These are phyloP conservation scores for Silurus glanis DNA, from an alignment of 2,113 vertebrate genomes.

Conservation along the genomic window DNA sequence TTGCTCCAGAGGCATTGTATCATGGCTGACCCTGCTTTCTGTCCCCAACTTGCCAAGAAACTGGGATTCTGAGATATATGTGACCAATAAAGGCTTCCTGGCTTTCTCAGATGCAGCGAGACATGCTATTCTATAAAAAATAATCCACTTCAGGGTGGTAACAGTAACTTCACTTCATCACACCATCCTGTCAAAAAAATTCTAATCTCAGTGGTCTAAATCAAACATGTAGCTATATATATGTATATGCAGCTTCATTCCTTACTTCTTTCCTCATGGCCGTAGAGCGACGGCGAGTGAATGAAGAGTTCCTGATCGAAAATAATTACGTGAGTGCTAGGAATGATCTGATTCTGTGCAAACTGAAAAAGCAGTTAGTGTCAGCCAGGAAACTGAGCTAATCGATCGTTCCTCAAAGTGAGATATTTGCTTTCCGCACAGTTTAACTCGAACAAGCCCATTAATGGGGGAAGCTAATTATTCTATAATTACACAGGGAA, in stretches of 20 bases:
- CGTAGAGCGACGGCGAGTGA: constrained; percentile 34
- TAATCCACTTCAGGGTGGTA: not conserved
- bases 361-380: constrained; percentile 13
- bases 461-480: constrained; percentile 38
- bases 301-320: constrained; percentile 27
- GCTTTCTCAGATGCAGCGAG: not conserved
- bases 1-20: not conserved
- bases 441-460: constrained; percentile 34
- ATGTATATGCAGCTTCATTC: not conserved
- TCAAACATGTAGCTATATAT: not conserved
- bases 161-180: not conserved
- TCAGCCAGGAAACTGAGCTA: constrained; percentile 32
- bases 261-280: not conserved
- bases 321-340: not conserved
- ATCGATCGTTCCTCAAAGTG: constrained; percentile 29
- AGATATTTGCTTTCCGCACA: constrained; percentile 39
- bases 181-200: not conserved
- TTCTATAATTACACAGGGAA: constrained; percentile 26
- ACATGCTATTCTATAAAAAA: not conserved
- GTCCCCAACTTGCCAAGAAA: not conserved
- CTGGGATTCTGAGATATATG: not conserved
- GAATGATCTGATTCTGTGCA: not conserved
- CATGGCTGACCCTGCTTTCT: not conserved
- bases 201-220: not conserved
- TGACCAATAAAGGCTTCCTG: not conserved